Evolutionary conservation across 2,888 invertebrate genomes (phyloP).

Genomic region (Anticlea derivata): DNA sequence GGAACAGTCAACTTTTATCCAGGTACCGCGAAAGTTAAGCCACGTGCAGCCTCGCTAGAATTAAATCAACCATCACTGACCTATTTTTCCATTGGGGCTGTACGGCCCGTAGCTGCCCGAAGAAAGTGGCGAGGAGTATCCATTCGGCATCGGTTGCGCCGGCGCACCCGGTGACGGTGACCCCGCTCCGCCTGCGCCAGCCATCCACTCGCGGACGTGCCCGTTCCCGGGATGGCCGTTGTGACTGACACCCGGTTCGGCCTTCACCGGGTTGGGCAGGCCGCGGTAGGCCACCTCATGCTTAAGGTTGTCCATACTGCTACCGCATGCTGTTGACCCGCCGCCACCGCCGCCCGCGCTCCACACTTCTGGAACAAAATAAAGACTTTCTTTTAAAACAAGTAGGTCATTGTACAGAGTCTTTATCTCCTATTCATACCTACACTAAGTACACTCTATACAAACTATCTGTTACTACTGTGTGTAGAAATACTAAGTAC

Average conservation of each 20-base stretch:
- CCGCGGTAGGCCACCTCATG: conserved; percentile 86
- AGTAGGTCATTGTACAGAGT: too few species aligned
- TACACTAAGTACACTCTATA: too few species aligned
- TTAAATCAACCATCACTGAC: conserved; percentile 83
- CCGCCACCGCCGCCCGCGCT: conserved; percentile 80
- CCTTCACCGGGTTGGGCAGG: conserved; percentile 79
- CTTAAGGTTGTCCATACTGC: conserved; percentile 85
- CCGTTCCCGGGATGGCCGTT: conserved; percentile 78
- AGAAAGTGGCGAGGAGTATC: conserved; percentile 93
- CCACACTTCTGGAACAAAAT: conserved; percentile 73
- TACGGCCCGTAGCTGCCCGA: conserved; percentile 95
- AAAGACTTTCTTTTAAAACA: too few species aligned
- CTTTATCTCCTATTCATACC: too few species aligned
- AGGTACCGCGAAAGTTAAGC: too few species aligned
- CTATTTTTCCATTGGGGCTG: conserved; percentile 95
- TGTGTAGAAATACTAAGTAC: too few species aligned
- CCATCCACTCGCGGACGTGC: conserved; percentile 80
- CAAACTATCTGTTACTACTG: too few species aligned
- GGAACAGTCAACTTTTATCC: too few species aligned
- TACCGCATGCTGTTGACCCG: conserved; percentile 81
- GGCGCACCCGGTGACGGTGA: conserved; percentile 87
- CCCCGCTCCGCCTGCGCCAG: conserved; percentile 80
- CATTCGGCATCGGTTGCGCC: conserved; percentile 85
- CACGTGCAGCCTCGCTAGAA: too few species aligned
- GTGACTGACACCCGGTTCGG: conserved; percentile 79